Percentiles rank a stretch among this genome's conserved stretches.
Evolutionary conservation across 2,888 invertebrate genomes (phyloP).

Genomic region (Cantharis flavilabris): DNA sequence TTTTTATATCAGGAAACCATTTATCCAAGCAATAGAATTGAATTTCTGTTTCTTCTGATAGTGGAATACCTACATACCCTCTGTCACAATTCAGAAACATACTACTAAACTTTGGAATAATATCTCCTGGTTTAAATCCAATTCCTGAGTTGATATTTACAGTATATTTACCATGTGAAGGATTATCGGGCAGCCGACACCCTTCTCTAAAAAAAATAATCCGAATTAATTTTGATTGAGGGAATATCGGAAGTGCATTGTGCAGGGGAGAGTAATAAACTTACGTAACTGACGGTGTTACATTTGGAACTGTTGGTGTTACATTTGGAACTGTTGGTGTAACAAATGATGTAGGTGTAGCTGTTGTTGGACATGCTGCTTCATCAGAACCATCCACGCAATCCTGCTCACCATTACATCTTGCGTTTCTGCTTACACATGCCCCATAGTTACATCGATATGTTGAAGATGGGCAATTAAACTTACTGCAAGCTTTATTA

Average conservation of each 20-base stretch:
- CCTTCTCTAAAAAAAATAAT: background rate
- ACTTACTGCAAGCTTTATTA: conserved; percentile 14
- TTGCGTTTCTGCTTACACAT: conserved; percentile 52
- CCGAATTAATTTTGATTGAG: background rate
- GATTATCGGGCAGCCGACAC: conserved; percentile 39
- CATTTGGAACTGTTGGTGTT: background rate
- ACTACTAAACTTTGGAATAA: conserved; percentile 27
- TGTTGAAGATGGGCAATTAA: conserved; percentile 36
- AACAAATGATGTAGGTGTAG: background rate
- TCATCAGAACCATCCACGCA: conserved; percentile 61
- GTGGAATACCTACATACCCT: background rate
- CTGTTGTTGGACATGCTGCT: conserved; percentile 3
- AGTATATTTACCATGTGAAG: conserved; percentile 39
- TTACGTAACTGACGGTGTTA: background rate
- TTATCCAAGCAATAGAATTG: background rate
- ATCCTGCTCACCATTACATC: conserved; percentile 59
- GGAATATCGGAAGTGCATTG: too few relatives aligned
- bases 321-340: background rate
- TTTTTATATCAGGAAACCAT: background rate
- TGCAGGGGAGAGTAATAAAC: background rate
- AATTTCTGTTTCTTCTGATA: background rate
- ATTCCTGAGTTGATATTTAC: background rate
- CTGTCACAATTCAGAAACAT: conserved; percentile 33
- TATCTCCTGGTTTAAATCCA: conserved; percentile 27
- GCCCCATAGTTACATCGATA: conserved; percentile 47